These are phyloP conservation scores for Papilio xuthus DNA, from an alignment of 1,140 invertebrate species.

Conservation along the genomic window DNA sequence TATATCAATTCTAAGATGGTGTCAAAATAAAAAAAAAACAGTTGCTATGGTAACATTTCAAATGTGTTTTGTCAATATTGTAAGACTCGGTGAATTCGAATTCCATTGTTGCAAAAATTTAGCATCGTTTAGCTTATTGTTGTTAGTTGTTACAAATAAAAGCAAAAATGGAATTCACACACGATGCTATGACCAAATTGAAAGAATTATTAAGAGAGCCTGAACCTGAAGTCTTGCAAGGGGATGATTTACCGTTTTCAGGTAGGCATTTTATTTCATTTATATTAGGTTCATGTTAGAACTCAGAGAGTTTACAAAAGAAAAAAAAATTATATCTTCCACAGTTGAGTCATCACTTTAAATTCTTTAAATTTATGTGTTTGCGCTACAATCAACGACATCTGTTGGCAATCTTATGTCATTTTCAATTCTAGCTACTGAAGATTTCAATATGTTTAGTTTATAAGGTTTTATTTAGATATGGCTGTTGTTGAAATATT, in stretches of 20 bases:
- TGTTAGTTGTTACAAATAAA: not conserved
- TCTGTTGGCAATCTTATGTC: not conserved
- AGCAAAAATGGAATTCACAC: slow-evolving; percentile 61
- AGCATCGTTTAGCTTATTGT: not conserved
- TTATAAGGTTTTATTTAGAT: slow-evolving; percentile 16
- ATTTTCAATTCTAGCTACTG: not conserved
- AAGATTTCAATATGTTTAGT: not conserved
- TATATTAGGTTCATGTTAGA: not conserved
- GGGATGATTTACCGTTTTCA: slow-evolving; percentile 59
- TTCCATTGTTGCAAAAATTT: slow-evolving; percentile 4
- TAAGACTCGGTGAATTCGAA: not conserved
- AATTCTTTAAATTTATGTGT: not conserved
- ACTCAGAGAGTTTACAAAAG: too few relatives aligned
- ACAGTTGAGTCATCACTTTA: too few relatives aligned
- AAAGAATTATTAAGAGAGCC: slow-evolving; percentile 63
- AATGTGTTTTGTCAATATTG: slow-evolving; percentile 13
- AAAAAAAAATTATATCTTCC: too few relatives aligned
- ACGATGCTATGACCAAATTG: slow-evolving; percentile 60
- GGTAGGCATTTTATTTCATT: slow-evolving; percentile 44
- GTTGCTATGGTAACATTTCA: slow-evolving; percentile 1
- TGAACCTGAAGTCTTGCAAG: slow-evolving; percentile 73
- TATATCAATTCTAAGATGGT: not conserved
- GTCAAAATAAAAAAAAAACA: not conserved
- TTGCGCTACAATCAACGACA: not conserved
- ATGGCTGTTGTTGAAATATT: slow-evolving; percentile 10